Conservation (phyloP, 1,140 invertebrate genomes). For the Stratiolaelaps scimitus region DNA sequence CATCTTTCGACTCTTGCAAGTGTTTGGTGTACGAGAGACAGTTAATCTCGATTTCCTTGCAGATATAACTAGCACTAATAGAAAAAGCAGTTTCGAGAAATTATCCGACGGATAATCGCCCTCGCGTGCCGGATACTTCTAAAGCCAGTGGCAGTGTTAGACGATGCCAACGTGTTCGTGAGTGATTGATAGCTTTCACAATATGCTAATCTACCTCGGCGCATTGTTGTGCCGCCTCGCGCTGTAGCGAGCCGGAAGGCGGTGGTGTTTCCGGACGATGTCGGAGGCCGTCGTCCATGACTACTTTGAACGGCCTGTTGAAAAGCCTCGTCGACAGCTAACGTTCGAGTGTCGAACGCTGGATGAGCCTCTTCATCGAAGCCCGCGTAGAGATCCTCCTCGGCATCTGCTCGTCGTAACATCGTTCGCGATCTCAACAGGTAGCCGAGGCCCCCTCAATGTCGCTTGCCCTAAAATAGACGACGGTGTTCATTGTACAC, state of each 20-base stretch:
- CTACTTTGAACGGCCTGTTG: slow-evolving; percentile 51
- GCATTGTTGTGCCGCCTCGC: slow-evolving; percentile 29
- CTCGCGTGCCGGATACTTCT: no score
- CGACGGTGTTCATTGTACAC: not conserved
- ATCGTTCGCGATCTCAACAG: not conserved
- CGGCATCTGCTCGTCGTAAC: slow-evolving; percentile 14
- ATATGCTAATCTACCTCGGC: slow-evolving; percentile 31
- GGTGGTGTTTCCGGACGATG: slow-evolving; percentile 39
- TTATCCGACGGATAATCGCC: no score
- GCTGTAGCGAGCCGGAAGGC: slow-evolving; percentile 33
- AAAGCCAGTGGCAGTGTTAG: no score
- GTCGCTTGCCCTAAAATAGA: not conserved
- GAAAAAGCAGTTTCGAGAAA: no score
- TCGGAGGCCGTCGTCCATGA: slow-evolving; percentile 47
- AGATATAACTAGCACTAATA: no score
- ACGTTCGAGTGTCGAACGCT: slow-evolving; percentile 50
- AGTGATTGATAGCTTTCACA: no score
- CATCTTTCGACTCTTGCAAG: no score
- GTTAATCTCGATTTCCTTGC: no score
- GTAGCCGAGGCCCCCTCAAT: not conserved
- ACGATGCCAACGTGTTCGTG: no score
- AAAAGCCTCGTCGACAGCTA: slow-evolving; percentile 53
- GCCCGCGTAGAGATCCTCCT: slow-evolving; percentile 52
- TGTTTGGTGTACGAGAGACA: no score
- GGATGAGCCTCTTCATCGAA: slow-evolving; percentile 54